Percentiles rank a stretch among this genome's conserved stretches.
Evolutionary conservation across 1,140 invertebrate genomes (phyloP).

Genomic region (Bombyx mandarina): DNA sequence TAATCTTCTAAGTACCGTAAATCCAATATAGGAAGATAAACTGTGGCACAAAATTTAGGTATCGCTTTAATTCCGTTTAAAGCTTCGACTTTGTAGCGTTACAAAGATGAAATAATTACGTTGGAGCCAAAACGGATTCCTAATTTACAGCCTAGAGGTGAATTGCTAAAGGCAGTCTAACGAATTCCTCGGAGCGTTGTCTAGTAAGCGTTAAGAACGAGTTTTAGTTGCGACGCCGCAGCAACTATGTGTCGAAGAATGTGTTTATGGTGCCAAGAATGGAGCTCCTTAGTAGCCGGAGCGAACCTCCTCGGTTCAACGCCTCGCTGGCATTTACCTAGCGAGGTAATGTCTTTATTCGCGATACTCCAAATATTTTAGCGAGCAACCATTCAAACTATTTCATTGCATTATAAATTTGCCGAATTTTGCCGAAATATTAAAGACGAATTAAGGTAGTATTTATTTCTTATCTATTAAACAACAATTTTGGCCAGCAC

Average conservation of each 20-base stretch:
- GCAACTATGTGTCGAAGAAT: slow-evolving; percentile 66
- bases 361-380: neutral
- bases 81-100: slow-evolving; percentile 35
- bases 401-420: neutral
- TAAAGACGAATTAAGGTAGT: too few relatives aligned
- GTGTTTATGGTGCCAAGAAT: slow-evolving; percentile 62
- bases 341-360: slow-evolving; percentile 17
- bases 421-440: too few relatives aligned
- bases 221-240: slow-evolving; percentile 49
- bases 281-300: slow-evolving; percentile 50
- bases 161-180: slow-evolving; percentile 49
- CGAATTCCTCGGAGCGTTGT: slow-evolving; percentile 47
- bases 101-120: slow-evolving; percentile 50
- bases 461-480: too few relatives aligned
- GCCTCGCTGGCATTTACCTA: slow-evolving; percentile 8
- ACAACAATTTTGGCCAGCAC: too few relatives aligned
- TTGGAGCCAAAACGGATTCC: slow-evolving; percentile 30
- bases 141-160: slow-evolving; percentile 34
- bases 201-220: slow-evolving; percentile 37
- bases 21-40: slow-evolving; percentile 41
- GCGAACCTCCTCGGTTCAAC: slow-evolving; percentile 3
- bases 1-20: slow-evolving; percentile 37
- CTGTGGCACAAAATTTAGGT: slow-evolving; percentile 40
- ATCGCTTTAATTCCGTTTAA: slow-evolving; percentile 26
- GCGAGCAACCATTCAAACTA: neutral